Conservation (phyloP, 2,113 vertebrate genomes). For the Meles meles region DNA sequence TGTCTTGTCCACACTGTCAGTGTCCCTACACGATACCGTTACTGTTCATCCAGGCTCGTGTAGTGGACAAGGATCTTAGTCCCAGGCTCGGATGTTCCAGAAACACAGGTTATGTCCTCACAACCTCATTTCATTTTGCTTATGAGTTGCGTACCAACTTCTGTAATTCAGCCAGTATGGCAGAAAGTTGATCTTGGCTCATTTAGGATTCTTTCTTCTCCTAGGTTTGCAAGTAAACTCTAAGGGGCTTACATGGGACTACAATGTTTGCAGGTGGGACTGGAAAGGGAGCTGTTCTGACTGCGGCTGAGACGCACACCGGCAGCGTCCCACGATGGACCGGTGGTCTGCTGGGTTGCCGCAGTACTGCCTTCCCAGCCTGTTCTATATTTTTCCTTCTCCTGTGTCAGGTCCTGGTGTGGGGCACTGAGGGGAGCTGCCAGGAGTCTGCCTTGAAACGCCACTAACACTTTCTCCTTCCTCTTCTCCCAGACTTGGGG, state of each 20-base stretch:
- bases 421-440: background rate
- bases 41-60: background rate
- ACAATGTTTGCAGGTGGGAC: background rate
- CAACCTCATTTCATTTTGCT: background rate
- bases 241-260: background rate
- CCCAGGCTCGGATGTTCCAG: background rate
- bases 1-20: background rate
- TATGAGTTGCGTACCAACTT: too few relatives aligned
- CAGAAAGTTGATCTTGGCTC: background rate
- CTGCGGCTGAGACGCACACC: background rate
- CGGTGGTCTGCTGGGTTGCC: background rate
- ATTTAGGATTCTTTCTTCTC: background rate
- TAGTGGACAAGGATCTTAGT: background rate
- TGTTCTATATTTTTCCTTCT: background rate
- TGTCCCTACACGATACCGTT: background rate
- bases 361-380: rapidly evolving
- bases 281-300: background rate
- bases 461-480: background rate
- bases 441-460: background rate
- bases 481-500: background rate
- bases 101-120: background rate
- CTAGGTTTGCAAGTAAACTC: background rate
- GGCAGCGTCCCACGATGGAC: rapidly evolving
- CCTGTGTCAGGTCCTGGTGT: rapidly evolving
- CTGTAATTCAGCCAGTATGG: background rate